Evolutionary conservation across 2,888 invertebrate species (phyloP), one percentile per base, ranked within the genome.

Genomic region (Plebejus argus): DNA sequence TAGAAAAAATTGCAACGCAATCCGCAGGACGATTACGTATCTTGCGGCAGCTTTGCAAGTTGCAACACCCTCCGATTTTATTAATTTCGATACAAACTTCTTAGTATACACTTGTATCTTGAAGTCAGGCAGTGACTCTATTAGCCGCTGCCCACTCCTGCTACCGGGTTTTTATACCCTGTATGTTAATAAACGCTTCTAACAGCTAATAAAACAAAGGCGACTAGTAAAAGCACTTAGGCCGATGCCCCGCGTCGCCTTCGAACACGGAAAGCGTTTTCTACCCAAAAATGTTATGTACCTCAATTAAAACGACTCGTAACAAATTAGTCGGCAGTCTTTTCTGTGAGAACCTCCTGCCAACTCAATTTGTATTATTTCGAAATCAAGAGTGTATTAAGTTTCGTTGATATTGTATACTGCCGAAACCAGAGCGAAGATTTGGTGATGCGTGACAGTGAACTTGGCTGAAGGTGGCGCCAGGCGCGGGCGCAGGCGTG

Each of bases 401-500:
- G 33, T 66, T 66, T 28, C 66, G 28, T 66, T 15, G 28, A 33
- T 12, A 66, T 33, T 3, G 28, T 66, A 66, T 66, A 20, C 28
- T 15, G 28, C 28, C 66, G 28, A 66, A 66, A 66, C 66, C 28
- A 23, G 72, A 45, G 72, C 45, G 23, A 15, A 23, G 23, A 28
- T 53, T 49, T 53, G 39, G 76, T 78, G 78, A 78, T 78, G 78
- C 82, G 87, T 88, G 91, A 91, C 92, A 92, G 89, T 93, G 93
- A 93, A 92, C 92, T 90, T 93, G 90, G 80, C 78, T 83, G 83
- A 83, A 83, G 83, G 83, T 81, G 83, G 82, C 83, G 83, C 80
- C 83, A 82, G 81, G 82, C 87, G 90, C 88, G 89, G 82, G 82
- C 86, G 89, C 88, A 89, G 91, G 90, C 89, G 86, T 82, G 80